Evolutionary conservation across 1,140 invertebrate genomes (phyloP).

Genomic region (Apis laboriosa): DNA sequence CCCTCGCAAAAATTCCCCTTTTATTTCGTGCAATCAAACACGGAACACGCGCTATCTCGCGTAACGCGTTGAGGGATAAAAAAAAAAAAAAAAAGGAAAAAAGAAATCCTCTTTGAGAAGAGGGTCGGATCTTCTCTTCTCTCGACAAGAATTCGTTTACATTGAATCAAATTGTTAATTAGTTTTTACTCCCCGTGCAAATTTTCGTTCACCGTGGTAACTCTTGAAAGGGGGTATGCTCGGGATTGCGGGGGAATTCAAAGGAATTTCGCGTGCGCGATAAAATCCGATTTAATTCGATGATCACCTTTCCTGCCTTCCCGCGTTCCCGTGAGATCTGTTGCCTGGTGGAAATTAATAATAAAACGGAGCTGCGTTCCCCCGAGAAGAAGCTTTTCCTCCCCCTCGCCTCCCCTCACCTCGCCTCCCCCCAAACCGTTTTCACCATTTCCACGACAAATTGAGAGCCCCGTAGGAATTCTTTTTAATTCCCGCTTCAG

Average conservation of each 20-base stretch:
- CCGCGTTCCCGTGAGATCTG: not conserved
- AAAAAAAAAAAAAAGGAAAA: too few relatives aligned
- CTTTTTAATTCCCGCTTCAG: constrained; percentile 5
- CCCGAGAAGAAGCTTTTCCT: not conserved
- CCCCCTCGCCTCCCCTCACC: not conserved
- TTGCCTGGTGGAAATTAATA: constrained; percentile 15
- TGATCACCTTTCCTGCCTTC: not conserved
- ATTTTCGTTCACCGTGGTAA: not conserved
- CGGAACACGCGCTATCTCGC: too few relatives aligned
- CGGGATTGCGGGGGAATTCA: not conserved
- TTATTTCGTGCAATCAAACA: too few relatives aligned
- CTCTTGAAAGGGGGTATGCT: too few relatives aligned
- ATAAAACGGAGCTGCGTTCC: not conserved
- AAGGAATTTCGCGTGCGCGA: not conserved
- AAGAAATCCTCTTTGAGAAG: not conserved
- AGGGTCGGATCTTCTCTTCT: too few relatives aligned
- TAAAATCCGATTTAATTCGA: constrained; percentile 1
- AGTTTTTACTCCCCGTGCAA: not conserved
- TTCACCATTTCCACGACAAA: not conserved
- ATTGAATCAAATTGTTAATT: constrained; percentile 6
- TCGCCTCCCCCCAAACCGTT: not conserved
- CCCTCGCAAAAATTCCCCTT: too few relatives aligned
- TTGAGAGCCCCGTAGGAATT: constrained; percentile 12
- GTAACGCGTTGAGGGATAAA: too few relatives aligned
- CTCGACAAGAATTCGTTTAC: not conserved